Base-by-base conservation (phyloP, 2,888 invertebrate species). In the Trachelus troglodyta region DNA sequence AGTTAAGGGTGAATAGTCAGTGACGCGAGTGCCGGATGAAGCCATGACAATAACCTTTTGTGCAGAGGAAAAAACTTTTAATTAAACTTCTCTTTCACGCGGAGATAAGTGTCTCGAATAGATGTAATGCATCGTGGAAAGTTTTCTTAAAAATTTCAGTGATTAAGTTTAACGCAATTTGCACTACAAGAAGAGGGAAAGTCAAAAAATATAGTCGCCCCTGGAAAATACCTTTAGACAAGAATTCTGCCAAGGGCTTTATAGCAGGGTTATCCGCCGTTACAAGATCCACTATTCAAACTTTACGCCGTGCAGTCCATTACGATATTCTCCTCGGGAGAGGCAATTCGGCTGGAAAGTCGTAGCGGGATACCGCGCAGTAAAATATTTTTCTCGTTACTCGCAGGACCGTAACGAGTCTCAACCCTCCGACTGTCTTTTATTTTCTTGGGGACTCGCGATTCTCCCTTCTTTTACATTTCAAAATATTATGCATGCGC, bases 1-100 rank as follows among this genome's bases (percentile, higher is more conserved):
- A 23, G 23, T 56, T 56, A 6, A 56, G 56, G 56, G 56, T 56
- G 23, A 56, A 56, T 56, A 56, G 23, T 23, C 56, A 56, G 56
- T 56, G 9, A 56, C 23, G 56, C 23, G 56, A 56, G 15, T 23
- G 56, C 9, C 23, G 9, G 23, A 56, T 23, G 56, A 56, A 9
- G 6, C 56, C 56, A 9, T 23, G 23, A 56, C 56, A 23, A 23
- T 56, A 56, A 23, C 56, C 56, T 56, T 9, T 56, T 56, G 56
- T 56, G 23, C 23, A 56, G 56, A 56, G 68, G 69, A 77, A 76
- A 76, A 81, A 83, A 83, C 77, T 82, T 83, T 82, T 83, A 83
- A 82, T 83, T 82, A 81, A 80, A 79, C 79, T 80, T 81, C 81
- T 79, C 79, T 78, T 79, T 56, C 23, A 56, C 9, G 56, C 2